Percentiles rank a stretch among this genome's conserved stretches.
Conservation (phyloP, 2,797 vertebrate species). For the Anabas testudineus region DNA sequence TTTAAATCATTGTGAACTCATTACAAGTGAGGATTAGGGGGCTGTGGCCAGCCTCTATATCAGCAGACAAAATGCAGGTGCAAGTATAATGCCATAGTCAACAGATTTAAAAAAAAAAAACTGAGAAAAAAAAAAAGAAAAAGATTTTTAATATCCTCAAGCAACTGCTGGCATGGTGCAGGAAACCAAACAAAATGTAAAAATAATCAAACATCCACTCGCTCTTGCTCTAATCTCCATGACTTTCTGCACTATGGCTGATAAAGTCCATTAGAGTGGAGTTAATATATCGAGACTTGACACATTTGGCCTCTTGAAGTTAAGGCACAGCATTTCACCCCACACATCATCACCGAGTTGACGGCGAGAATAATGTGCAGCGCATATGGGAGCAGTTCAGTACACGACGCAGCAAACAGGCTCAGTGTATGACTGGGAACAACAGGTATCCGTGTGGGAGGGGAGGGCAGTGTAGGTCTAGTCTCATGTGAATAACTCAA, state of each 20-base stretch:
- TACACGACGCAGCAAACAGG: constrained; percentile 49
- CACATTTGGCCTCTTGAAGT: constrained; percentile 77
- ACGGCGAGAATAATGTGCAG: constrained; percentile 59
- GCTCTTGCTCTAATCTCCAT: constrained; percentile 77
- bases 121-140: constrained; percentile 59
- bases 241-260: constrained; percentile 78
- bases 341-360: constrained; percentile 64
- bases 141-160: constrained; percentile 67
- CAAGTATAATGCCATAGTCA: constrained; percentile 56
- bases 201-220: constrained; percentile 78
- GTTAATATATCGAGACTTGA: constrained; percentile 77
- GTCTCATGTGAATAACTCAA: constrained; percentile 21
- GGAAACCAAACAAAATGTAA: constrained; percentile 70
- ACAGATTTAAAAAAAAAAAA: constrained; percentile 59
- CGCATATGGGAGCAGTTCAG: constrained; percentile 50
- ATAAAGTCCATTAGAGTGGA: constrained; percentile 83
- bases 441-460: constrained; percentile 30
- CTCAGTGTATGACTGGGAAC: constrained; percentile 40
- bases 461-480: constrained; percentile 1
- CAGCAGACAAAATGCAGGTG: constrained; percentile 35
- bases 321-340: constrained; percentile 61
- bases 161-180: constrained; percentile 53
- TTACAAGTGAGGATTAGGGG: constrained; percentile 44
- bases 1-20: constrained; percentile 42
- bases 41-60: constrained; percentile 35